phyloP scores from a whole-genome alignment of 2,797 vertebrate genomes.

The Myiothlypis coronata region DNA sequence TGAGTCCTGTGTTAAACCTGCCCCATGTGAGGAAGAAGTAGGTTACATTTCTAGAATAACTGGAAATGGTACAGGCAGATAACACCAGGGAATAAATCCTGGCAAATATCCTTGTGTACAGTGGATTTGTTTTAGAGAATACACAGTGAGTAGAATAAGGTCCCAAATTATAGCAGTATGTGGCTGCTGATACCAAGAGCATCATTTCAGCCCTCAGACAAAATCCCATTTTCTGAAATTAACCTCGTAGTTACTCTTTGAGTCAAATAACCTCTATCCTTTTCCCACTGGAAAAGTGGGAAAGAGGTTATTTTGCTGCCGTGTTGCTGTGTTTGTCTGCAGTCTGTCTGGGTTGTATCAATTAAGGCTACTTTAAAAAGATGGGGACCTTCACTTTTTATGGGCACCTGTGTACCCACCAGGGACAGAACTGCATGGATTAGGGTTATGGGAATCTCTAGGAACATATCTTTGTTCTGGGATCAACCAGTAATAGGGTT shows the following conservation, averaged over 20 bases:
- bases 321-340: not conserved
- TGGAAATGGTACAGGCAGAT: not conserved
- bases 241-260: not conserved
- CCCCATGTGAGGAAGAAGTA: not conserved
- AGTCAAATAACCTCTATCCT: slow-evolving; percentile 14
- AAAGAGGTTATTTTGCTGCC: not conserved
- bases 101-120: not conserved
- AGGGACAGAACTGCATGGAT: slow-evolving; percentile 39
- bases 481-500: slow-evolving; percentile 57
- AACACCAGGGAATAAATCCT: not conserved
- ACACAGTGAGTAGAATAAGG: not conserved
- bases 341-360: slow-evolving; percentile 31
- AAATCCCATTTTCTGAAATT: slow-evolving; percentile 15
- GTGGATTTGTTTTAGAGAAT: not conserved
- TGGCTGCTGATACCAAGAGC: not conserved
- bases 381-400: slow-evolving; percentile 18
- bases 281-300: not conserved
- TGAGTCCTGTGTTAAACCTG: not conserved
- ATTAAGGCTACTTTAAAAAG: slow-evolving; percentile 51
- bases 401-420: slow-evolving; percentile 59
- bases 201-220: not conserved
- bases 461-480: slow-evolving; percentile 48
- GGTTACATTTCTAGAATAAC: not conserved
- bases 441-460: slow-evolving; percentile 46
- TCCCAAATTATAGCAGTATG: not conserved